Base-by-base conservation (phyloP, 1,140 invertebrate genomes). In the Gonioctena quinquepunctata region DNA sequence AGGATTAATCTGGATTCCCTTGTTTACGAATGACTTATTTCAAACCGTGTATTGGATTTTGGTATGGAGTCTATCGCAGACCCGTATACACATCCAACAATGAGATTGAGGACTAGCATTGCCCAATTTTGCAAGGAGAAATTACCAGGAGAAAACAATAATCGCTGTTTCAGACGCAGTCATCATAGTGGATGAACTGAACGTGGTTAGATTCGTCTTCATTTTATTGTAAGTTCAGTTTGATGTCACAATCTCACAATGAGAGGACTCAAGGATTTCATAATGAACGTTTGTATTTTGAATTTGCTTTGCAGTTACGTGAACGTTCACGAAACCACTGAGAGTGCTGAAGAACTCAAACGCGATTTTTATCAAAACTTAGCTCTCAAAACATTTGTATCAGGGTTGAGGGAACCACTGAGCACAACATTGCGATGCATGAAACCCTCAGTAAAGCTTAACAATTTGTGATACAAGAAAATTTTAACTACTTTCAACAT, bases 221-320 rank as follows among this genome's bases (percentile, higher is more conserved):
- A 42, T 42, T 13, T 42, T 42, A 3, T n/a, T 42, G 11, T 13
- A 42, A 42, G 11, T 42, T 70, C 8, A 28, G 61, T 52, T 22
- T 73, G 28, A 0, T 73, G 8, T 66, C 25, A 61, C 62, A 70
- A 63, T 2, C n/a, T 11, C 25, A 18, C 4, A 65, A 70, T 21
- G 62, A 69, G 66, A 63, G 22, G 8, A 22, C 57, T 11, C 22
- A 64, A 69, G 3, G 22, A 49, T 69, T 69, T 52, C 57, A 72
- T 57, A 42, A 72, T 28, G 54, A 28, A 54, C 18, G 0, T 21
- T 54, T 54, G 50, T 50, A 3, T 72, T 56, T 68, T 65, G 23
- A 72, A 72, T 70, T 69, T 66, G 23, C 6, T 72, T 1, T 69
- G 67, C 26, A 26, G 11, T 4, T n/a, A n/a, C n/a, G n/a, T n/a